Base-by-base conservation (phyloP, 2,888 invertebrate species). In the Palloptera scutellata region DNA sequence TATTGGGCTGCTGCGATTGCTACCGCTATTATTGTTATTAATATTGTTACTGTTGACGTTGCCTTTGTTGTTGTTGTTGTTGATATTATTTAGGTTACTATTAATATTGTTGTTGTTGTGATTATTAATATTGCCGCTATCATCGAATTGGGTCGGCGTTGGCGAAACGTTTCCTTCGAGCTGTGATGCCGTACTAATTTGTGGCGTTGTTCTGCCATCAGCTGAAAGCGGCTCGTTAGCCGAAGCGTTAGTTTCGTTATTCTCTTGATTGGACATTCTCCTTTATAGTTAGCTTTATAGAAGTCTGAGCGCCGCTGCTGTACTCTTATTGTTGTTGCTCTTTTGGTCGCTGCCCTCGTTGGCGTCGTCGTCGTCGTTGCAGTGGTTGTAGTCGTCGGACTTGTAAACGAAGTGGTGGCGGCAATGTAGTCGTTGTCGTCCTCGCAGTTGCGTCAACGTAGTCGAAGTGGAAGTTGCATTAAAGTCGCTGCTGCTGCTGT, bases 101-200 rank as follows among this genome's bases (percentile, higher is more conserved):
- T 61, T 68, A 60, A 69, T 75, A 61, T 75, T 75, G 64, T 72
- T 74, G 73, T 76, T 78, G 71, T 76, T 77, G 70, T 75, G 71
- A 66, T 67, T 73, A 70, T 75, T 79, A 60, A 61, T 65, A 61
- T 42, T 61, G 61, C 62, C 57, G 43, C 58, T 54, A 63, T 73
- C 72, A 64, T 72, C 69, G 66, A 72, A 71, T 68, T 71, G 74
- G 67, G 78, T 75, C 64, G 75, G 70, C 70, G 78, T 72, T 72
- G 77, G 77, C 75, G 80, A 78, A 78, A 77, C 78, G 79, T 78
- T 78, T 77, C 75, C 77, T 73, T 83, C 81, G 79, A 78, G 77
- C 75, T 81, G 80, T 79, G 79, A 75, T 77, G 79, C 79, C 76
- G 82, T 76, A 81, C 83, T 81, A 80, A 81, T 79, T 81, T 81